Evolutionary conservation across 2,888 invertebrate genomes (phyloP).

Genomic region (Alloscopus bannaensis): DNA sequence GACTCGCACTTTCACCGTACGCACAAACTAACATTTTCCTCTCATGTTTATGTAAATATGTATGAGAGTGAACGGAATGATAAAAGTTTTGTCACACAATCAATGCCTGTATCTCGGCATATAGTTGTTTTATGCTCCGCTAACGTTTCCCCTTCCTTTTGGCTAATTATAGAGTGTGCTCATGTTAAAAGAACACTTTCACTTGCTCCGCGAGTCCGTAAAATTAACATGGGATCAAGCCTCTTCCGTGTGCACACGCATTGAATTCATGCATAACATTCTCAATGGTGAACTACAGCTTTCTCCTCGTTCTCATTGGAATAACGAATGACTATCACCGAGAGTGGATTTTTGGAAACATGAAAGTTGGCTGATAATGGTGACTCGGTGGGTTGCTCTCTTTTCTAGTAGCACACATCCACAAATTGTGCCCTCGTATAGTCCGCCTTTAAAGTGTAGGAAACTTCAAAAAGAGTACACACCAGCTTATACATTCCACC

Average conservation of each 20-base stretch:
- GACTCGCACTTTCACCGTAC: no score
- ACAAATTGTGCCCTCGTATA: no score
- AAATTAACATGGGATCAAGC: no score
- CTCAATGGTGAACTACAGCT: neutral
- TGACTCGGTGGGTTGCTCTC: slow-evolving; percentile 32
- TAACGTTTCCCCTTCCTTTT: slow-evolving; percentile 29
- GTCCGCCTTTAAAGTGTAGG: neutral
- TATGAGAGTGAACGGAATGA: slow-evolving; percentile 19
- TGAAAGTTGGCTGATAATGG: slow-evolving; percentile 49
- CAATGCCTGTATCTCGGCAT: slow-evolving; percentile 49
- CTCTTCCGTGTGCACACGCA: no score
- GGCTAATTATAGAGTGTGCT: no score
- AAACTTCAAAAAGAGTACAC: neutral
- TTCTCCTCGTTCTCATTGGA: slow-evolving; percentile 16
- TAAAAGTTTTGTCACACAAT: slow-evolving; percentile 52
- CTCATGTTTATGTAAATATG: no score
- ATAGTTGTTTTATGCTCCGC: slow-evolving; percentile 47
- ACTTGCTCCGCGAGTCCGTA: slow-evolving; percentile 37
- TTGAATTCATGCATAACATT: slow-evolving; percentile 45
- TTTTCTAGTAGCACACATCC: neutral
- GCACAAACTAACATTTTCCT: no score
- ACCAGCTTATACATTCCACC: neutral
- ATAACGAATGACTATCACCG: slow-evolving; percentile 24
- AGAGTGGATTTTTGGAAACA: slow-evolving; percentile 45
- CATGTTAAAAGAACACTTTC: slow-evolving; percentile 9